Conservation (phyloP, 2,888 invertebrate genomes). For the Micoletzkya japonica region DNA sequence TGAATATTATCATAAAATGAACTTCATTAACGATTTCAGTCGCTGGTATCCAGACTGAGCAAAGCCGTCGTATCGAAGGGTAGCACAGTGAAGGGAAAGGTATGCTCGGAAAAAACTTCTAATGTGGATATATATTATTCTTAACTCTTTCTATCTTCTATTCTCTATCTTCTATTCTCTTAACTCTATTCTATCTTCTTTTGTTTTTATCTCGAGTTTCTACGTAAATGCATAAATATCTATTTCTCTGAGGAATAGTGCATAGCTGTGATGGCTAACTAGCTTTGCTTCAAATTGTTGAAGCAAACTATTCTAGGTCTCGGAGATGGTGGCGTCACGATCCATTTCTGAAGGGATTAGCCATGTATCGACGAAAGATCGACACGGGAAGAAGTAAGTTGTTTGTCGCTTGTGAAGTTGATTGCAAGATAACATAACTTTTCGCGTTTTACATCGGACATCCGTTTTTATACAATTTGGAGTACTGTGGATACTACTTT, state of each 20-base stretch:
- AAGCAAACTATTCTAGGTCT: not conserved
- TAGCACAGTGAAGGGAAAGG: slow-evolving; percentile 15
- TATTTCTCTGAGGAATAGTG: not conserved
- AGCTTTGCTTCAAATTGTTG: not conserved
- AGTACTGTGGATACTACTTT: too few species aligned
- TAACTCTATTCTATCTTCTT: not conserved
- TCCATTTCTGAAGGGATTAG: slow-evolving; percentile 14
- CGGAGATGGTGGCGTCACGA: slow-evolving; percentile 25
- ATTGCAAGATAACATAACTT: too few species aligned
- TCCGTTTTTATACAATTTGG: too few species aligned
- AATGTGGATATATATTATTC: too few species aligned
- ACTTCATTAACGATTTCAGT: slow-evolving; percentile 8
- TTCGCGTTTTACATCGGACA: too few species aligned
- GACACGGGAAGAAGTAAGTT: slow-evolving; percentile 31
- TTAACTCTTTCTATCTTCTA: not conserved
- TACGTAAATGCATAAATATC: not conserved
- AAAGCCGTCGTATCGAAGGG: slow-evolving; percentile 26
- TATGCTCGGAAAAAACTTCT: too few species aligned
- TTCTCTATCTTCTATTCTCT: not conserved
- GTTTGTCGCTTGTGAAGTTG: not conserved
- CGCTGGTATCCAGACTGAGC: slow-evolving; percentile 28
- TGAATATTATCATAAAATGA: not conserved
- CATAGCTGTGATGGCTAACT: not conserved
- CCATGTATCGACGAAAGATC: slow-evolving; percentile 27
- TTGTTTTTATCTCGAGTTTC: too few species aligned